Evolutionary conservation across 64 coral and sea anemone genomes (phyloP).

Genomic region (Orbicella faveolata): DNA sequence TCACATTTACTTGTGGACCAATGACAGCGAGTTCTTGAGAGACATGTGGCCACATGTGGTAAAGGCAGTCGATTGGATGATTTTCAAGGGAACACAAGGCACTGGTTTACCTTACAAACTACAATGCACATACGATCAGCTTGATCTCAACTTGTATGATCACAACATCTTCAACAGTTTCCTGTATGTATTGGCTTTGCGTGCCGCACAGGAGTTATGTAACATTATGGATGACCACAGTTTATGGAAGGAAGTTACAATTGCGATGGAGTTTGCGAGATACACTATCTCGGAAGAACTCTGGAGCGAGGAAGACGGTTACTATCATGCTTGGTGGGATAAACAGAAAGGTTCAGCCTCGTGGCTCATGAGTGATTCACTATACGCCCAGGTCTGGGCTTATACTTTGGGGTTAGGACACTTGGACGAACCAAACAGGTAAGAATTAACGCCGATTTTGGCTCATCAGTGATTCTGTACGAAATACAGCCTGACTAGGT

Average conservation of each 20-base stretch:
- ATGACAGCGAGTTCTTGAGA: slow-evolving; percentile 35
- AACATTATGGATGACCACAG: slow-evolving; percentile 9
- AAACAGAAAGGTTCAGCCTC: slow-evolving; percentile 38
- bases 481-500: too few relatives aligned
- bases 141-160: slow-evolving; percentile 41
- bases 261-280: slow-evolving; percentile 9
- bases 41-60: slow-evolving; percentile 63
- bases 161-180: slow-evolving; percentile 73
- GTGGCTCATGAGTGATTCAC: slow-evolving; percentile 71
- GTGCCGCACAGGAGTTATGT: slow-evolving; percentile 37
- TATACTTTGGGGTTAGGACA: slow-evolving; percentile 65
- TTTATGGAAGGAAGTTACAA: slow-evolving; percentile 2
- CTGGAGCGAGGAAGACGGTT: slow-evolving; percentile 62
- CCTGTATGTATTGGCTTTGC: slow-evolving; percentile 64
- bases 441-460: neutral
- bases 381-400: slow-evolving; percentile 78
- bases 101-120: slow-evolving; percentile 49
- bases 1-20: slow-evolving; percentile 76
- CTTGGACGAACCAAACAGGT: slow-evolving; percentile 40
- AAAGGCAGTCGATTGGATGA: slow-evolving; percentile 49
- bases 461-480: neutral
- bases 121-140: slow-evolving; percentile 57
- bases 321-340: slow-evolving; percentile 79
- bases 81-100: slow-evolving; percentile 32
- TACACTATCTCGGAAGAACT: slow-evolving; percentile 47